phyloP scores from a whole-genome alignment of 2,888 invertebrate genomes.

The Actias luna region DNA sequence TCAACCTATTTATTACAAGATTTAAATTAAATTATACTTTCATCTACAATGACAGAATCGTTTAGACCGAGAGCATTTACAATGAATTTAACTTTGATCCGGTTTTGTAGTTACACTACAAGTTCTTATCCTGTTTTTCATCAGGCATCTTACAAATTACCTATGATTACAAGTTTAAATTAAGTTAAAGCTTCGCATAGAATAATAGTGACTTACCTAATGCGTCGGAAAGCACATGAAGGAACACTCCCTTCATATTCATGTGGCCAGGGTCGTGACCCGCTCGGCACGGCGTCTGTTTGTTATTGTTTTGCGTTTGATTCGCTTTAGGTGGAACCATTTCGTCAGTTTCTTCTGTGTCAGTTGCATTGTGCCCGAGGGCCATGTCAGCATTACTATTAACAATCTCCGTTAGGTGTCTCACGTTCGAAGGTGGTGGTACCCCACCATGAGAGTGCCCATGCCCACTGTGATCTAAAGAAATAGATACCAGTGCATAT shows the following conservation, averaged over 20 bases:
- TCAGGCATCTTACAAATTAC: too few relatives aligned
- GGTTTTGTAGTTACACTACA: too few relatives aligned
- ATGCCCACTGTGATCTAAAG: slow-evolving; percentile 87
- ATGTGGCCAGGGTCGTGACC: slow-evolving; percentile 87
- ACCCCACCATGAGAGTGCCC: slow-evolving; percentile 84
- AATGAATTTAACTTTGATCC: too few relatives aligned
- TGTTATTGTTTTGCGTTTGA: slow-evolving; percentile 55
- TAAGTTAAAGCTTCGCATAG: not conserved
- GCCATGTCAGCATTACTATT: slow-evolving; percentile 78
- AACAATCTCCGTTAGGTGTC: slow-evolving; percentile 72
- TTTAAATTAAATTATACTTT: too few relatives aligned
- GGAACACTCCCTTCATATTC: slow-evolving; percentile 99
- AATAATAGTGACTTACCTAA: slow-evolving; percentile 84
- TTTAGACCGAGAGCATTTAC: too few relatives aligned
- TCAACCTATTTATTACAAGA: too few relatives aligned
- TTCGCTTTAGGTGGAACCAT: slow-evolving; percentile 66
- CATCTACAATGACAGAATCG: too few relatives aligned
- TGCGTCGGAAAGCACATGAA: slow-evolving; percentile 98
- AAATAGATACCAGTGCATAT: not conserved
- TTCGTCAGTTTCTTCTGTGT: slow-evolving; percentile 71
- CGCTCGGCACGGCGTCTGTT: slow-evolving; percentile 61
- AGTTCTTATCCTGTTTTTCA: too few relatives aligned
- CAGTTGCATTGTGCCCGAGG: slow-evolving; percentile 68
- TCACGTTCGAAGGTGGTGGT: slow-evolving; percentile 71
- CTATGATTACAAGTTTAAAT: too few relatives aligned